Evolutionary conservation across 2,113 vertebrate species (phyloP), one percentile per base, ranked within the genome.

Genomic region (Amblyopsis rosae): DNA sequence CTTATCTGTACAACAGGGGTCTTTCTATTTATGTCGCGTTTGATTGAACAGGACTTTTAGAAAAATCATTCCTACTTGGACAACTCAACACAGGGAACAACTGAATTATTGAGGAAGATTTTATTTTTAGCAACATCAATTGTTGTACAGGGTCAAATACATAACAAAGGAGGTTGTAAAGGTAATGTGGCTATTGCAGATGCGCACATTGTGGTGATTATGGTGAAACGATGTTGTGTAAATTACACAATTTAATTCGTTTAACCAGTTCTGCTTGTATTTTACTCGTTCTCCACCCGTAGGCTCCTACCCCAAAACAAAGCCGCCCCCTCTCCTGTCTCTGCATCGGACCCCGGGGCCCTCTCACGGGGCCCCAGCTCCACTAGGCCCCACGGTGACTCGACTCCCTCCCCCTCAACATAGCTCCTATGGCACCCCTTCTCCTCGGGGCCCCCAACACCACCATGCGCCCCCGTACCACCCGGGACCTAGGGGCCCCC

Each of bases 321-420:
- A 93, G 71, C 89, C 91, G 0, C 82, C 73, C n/a, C 86, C 87
- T 0, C 84, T 93, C 62, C 82, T 93, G 53, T 88, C 87, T 16
- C 60, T 92, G 85, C 76, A 87, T 7, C 80, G 62, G 19, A 73
- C 79, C 13, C 82, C 91, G n/a, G 68, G 74, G 50, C 81, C 84
- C 62, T 54, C 76, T 6, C 59, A 84, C 12, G 48, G 64, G 1
- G 78, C 66, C 50, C 67, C 80, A 19, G 41, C 73, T n/a, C 70
- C 77, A 4, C 50, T 84, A 10, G 70, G 73, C 3, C 77, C 60
- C 45, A 74, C 76, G 9, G 5, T 64, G 13, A 33, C 59, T 49
- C 74, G 80, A 0, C 76, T 78, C 16, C 50, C 69, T 65, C 84
- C 64, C 35, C 55, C 57, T 47, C 71, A 60, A 16, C 41, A 83